Base-by-base conservation (phyloP, 2,888 invertebrate species). In the Agriopis leucophaearia region DNA sequence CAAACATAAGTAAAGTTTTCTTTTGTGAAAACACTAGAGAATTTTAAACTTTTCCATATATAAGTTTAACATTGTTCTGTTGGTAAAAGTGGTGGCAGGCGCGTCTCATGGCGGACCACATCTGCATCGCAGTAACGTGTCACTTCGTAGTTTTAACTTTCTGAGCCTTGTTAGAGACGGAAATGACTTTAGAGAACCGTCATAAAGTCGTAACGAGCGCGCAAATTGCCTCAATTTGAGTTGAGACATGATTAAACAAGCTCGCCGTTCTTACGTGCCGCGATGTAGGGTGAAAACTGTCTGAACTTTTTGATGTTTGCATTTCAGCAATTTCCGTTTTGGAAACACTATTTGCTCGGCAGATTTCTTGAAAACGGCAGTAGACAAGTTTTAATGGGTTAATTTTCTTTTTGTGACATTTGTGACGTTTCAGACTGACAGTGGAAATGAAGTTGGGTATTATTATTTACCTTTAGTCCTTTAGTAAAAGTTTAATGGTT, bases 211-310 rank as follows among this genome's bases (percentile, higher is more conserved):
- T 50, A 64, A 52, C 56, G 45, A 69, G 70, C 65, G 64, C 69
- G 68, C 58, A 71, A 73, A 73, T 70, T 70, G 71, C 71, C 64
- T 62, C 61, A 71, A 70, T 72, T 71, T 72, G 50, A 69, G 72
- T 55, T 51, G 52, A 63, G 70, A 67, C 69, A 66, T 73, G 71
- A 74, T 70, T 71, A 73, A 71, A 68, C 68, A 55, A 66, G 56
- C 66, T 66, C 27, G 35, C 13, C 16, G 54, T 63, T 74, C 50
- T 66, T 64, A 65, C 70, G 68, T 70, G 68, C 59, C 62, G 61
- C 52, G 56, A 51, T 52, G 54, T 47, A 9, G 48, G 48, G 54
- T 65, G 67, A 52, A 58, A 58, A 70, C 61, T 50, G 63, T 65
- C 47, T 42, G 18, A 62, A 66, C 56, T 66, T 65, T 69, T 69